A percentile compares a stretch with the other conserved stretches of the same genome.
Conservation (phyloP, 2,113 vertebrate species). For the Pachycephala philippinensis region DNA sequence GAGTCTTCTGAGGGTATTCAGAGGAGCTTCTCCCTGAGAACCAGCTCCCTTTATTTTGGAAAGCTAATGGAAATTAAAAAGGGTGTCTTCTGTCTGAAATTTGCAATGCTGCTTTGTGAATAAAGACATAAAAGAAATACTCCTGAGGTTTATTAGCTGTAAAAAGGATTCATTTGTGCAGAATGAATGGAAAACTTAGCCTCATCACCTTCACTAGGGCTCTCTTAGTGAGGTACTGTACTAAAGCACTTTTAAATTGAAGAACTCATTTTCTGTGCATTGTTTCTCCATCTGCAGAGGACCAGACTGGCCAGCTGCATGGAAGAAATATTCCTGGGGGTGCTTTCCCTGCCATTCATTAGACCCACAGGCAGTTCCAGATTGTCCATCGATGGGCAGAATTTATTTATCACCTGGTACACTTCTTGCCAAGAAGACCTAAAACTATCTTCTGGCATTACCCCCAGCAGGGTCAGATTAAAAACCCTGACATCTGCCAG, state of each 20-base stretch:
- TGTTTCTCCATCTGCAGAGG: slow-evolving; percentile 34
- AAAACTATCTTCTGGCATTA: background rate
- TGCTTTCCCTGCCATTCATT: background rate
- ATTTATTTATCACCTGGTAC: background rate
- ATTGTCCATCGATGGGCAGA: background rate
- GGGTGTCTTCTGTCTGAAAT: background rate
- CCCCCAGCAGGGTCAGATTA: background rate
- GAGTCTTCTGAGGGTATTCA: background rate
- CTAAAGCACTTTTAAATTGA: background rate
- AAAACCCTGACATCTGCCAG: background rate
- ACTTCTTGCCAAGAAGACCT: background rate
- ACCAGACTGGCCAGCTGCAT: background rate
- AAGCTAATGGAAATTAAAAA: background rate
- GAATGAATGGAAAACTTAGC: slow-evolving; percentile 13
- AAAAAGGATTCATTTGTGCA: slow-evolving; percentile 34
- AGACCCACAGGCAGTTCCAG: background rate
- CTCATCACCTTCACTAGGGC: slow-evolving; percentile 17
- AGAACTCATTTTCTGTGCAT: background rate
- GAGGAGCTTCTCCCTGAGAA: background rate
- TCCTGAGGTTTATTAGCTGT: slow-evolving; percentile 12
- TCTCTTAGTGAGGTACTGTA: slow-evolving; percentile 5
- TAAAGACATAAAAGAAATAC: background rate
- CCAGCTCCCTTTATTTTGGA: background rate
- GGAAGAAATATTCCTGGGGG: background rate
- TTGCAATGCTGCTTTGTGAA: slow-evolving; percentile 4